Percentiles rank a stretch among this genome's conserved stretches.
Evolutionary conservation across 2,888 invertebrate genomes (phyloP).

Genomic region (Ernsta delagoae): DNA sequence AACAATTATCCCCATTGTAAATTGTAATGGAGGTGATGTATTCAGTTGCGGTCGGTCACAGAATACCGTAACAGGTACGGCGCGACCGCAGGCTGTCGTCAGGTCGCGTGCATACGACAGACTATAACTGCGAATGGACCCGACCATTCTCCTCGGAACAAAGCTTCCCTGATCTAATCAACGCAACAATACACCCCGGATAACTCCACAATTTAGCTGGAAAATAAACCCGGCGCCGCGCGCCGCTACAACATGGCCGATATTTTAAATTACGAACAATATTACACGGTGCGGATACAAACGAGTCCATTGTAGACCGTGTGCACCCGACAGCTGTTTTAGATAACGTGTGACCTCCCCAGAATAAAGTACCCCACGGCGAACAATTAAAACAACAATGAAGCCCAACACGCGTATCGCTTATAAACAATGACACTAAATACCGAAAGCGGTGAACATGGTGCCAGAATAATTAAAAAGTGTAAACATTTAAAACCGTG

Average conservation of each 20-base stretch:
- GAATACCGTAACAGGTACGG: slow-evolving; percentile 50
- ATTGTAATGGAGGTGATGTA: slow-evolving; percentile 43
- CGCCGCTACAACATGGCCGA: slow-evolving; percentile 65
- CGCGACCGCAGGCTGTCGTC: slow-evolving; percentile 55
- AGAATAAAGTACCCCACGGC: slow-evolving; percentile 64
- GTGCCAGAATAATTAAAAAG: background rate
- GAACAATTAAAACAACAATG: slow-evolving; percentile 67
- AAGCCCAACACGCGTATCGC: slow-evolving; percentile 47
- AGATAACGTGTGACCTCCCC: slow-evolving; percentile 80
- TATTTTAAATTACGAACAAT: slow-evolving; percentile 82
- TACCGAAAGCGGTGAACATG: slow-evolving; percentile 37
- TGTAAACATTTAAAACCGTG: too few species aligned
- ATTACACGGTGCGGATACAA: slow-evolving; percentile 75
- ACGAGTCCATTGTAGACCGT: slow-evolving; percentile 75
- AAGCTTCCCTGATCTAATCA: slow-evolving; percentile 80
- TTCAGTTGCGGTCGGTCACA: slow-evolving; percentile 50
- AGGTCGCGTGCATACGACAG: slow-evolving; percentile 66
- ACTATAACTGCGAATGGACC: slow-evolving; percentile 61
- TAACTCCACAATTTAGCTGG: slow-evolving; percentile 70
- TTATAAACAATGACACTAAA: slow-evolving; percentile 41
- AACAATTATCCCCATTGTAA: background rate
- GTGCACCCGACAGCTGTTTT: slow-evolving; percentile 79
- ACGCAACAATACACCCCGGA: slow-evolving; percentile 79
- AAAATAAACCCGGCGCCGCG: slow-evolving; percentile 66
- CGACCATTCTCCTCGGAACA: slow-evolving; percentile 71